Percentiles rank a stretch among this genome's conserved stretches.
Conservation (phyloP, 2,797 vertebrate genomes). For the Kryptolebias ocellatus region DNA sequence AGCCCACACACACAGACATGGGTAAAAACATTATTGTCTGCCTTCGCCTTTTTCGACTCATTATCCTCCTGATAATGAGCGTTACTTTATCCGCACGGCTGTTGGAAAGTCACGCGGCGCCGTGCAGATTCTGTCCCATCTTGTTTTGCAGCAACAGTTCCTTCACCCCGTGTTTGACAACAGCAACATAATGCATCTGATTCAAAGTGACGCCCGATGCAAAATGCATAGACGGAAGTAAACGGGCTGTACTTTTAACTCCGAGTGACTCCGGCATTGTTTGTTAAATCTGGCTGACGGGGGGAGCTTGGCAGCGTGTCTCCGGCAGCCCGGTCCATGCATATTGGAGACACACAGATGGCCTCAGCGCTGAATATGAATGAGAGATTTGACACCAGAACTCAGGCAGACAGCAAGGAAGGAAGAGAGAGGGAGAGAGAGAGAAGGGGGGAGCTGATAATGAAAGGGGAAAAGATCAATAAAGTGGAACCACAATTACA, state of each 20-base stretch:
- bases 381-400: constrained; percentile 74
- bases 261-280: constrained; percentile 56
- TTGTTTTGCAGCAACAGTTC: constrained; percentile 22
- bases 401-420: constrained; percentile 55
- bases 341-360: constrained; percentile 78
- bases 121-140: constrained; percentile 39
- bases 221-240: constrained; percentile 54
- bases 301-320: constrained; percentile 57
- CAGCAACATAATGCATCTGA: constrained; percentile 34
- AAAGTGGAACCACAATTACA: constrained; percentile 55
- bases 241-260: constrained; percentile 51
- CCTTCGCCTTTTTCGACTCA: no score
- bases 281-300: constrained; percentile 51
- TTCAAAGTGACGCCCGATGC: constrained; percentile 40
- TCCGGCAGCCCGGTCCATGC: constrained; percentile 70
- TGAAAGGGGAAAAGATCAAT: constrained; percentile 28
- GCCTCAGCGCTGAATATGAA: constrained; percentile 73
- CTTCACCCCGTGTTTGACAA: constrained; percentile 38
- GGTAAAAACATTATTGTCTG: no score
- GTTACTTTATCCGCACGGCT: not conserved
- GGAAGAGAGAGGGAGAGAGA: constrained; percentile 3
- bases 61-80: no score
- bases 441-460: constrained; percentile 28
- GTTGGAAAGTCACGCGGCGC: constrained; percentile 13
- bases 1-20: no score